Conservation (phyloP, 1,140 invertebrate genomes). For the Vollenhovia emeryi region DNA sequence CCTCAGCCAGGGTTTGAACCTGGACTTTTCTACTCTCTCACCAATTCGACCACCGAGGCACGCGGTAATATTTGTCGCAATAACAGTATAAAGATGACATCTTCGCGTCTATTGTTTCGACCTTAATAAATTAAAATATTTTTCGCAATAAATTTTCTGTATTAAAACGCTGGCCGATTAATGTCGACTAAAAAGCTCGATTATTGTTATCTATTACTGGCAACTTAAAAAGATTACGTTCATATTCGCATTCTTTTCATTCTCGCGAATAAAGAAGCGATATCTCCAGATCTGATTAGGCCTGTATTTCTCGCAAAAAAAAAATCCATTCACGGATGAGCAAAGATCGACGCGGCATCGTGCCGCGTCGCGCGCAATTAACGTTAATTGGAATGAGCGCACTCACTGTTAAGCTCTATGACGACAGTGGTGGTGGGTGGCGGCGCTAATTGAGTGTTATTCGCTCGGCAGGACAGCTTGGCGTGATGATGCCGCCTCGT, state of each 20-base stretch:
- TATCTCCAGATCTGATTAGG: not conserved
- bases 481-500: conserved; percentile 86
- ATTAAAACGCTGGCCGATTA: too few species aligned
- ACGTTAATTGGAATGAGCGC: conserved; percentile 53
- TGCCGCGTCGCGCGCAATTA: conserved; percentile 34
- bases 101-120: too few species aligned
- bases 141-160: too few species aligned
- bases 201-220: too few species aligned
- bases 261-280: not conserved
- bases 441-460: conserved; percentile 87
- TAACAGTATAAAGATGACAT: too few species aligned
- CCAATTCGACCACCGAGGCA: too few species aligned
- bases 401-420: conserved; percentile 89
- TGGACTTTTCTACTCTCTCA: too few species aligned
- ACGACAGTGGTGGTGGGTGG: conserved; percentile 86
- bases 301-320: not conserved
- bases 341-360: not conserved
- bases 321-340: not conserved
- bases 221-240: too few species aligned
- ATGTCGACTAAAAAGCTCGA: too few species aligned
- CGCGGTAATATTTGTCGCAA: too few species aligned
- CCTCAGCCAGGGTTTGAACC: too few species aligned
- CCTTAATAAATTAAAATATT: too few species aligned
- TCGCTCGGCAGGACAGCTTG: conserved; percentile 87
- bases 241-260: not conserved